A percentile compares a stretch with the other conserved stretches of the same genome.
phyloP scores from a whole-genome alignment of 92 coral and sea anemone genomes.

The Hydrozoanthus gracilis region DNA sequence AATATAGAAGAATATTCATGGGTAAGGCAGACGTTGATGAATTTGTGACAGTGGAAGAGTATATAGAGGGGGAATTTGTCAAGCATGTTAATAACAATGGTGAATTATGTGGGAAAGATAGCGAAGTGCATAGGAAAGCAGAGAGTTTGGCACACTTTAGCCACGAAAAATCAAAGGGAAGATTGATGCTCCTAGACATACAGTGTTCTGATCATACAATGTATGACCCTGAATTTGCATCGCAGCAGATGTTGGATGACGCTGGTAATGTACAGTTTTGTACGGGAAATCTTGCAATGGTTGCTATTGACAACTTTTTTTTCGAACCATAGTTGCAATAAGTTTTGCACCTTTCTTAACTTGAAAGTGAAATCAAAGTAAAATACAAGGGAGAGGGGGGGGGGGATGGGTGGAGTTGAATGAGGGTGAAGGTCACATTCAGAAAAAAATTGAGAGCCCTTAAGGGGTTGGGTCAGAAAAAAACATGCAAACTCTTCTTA shows the following conservation, averaged over 20 bases:
- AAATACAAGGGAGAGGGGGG: no score
- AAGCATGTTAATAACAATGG: no score
- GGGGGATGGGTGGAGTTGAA: no score
- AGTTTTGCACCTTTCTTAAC: conserved; percentile 41
- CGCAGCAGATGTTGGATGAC: conserved; percentile 35
- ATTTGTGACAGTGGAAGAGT: no score
- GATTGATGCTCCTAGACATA: conserved; percentile 46
- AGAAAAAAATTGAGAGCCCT: no score
- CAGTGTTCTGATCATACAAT: conserved; percentile 29
- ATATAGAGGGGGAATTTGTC: conserved; percentile 20
- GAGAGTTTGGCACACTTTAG: conserved; percentile 33
- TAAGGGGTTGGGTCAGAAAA: no score
- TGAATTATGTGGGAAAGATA: conserved; percentile 11
- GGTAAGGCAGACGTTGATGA: conserved; percentile 7
- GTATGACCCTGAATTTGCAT: conserved; percentile 52
- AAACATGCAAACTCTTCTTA: no score
- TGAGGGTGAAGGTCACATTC: no score
- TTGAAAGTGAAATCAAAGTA: conserved; percentile 51
- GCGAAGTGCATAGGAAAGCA: conserved; percentile 21
- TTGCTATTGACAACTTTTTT: conserved; percentile 13
- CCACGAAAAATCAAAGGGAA: conserved; percentile 39
- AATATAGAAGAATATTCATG: conserved; percentile 25
- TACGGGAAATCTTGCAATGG: conserved; percentile 30
- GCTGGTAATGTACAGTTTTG: no score
- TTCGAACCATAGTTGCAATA: conserved; percentile 40